phyloP scores from a whole-genome alignment of 2,113 vertebrate species.

The Gadus chalcogrammus region DNA sequence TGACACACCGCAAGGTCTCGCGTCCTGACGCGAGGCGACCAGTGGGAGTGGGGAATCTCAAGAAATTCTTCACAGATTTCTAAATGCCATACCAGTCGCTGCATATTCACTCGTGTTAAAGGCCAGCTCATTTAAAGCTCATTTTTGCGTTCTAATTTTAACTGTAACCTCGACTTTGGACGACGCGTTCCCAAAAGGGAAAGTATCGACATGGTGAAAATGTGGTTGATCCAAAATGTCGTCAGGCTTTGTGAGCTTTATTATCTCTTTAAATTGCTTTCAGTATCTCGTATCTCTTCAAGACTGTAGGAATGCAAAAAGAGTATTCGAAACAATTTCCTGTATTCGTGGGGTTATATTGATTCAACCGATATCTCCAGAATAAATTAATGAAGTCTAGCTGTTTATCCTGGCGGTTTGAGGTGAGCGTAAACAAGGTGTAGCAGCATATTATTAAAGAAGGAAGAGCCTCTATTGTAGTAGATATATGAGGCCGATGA shows the following conservation, averaged over 20 bases:
- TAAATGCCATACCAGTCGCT: conserved; percentile 65
- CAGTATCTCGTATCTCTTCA: no score
- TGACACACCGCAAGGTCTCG: conserved; percentile 65
- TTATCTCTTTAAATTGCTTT: conserved; percentile 31
- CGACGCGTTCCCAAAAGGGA: conserved; percentile 53
- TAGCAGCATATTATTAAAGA: conserved; percentile 53
- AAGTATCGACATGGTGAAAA: conserved; percentile 63
- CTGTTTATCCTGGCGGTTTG: conserved; percentile 32
- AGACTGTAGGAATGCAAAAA: no score
- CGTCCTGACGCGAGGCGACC: conserved; percentile 58
- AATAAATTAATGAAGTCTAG: no score
- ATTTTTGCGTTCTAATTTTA: conserved; percentile 65
- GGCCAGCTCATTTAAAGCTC: conserved; percentile 66
- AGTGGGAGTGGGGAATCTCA: conserved; percentile 55
- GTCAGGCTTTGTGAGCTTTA: conserved; percentile 55
- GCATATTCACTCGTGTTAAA: conserved; percentile 71
- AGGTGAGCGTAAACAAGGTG: conserved; percentile 55
- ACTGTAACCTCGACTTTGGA: conserved; percentile 68
- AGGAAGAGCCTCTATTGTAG: conserved; percentile 49
- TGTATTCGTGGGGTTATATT: no score
- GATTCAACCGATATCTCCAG: no score
- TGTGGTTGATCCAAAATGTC: conserved; percentile 62
- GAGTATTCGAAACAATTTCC: no score
- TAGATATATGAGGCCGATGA: conserved; percentile 32
- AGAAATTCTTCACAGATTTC: conserved; percentile 63